A percentile compares a stretch with the other conserved stretches of the same genome.
These are phyloP conservation scores for Lycia hirtaria DNA, from an alignment of 2,888 invertebrate species.

Conservation along the genomic window DNA sequence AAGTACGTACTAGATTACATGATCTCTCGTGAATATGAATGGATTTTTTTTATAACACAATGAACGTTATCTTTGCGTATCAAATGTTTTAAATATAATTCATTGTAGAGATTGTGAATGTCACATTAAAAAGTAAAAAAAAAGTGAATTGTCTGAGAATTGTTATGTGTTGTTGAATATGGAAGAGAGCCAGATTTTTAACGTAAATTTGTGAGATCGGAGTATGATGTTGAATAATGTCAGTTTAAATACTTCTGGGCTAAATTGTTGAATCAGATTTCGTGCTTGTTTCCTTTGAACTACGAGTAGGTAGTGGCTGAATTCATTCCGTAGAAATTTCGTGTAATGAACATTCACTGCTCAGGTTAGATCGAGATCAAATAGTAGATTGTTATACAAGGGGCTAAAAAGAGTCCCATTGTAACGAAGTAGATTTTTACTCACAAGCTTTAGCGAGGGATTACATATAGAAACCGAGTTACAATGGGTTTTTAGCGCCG, in stretches of 20 bases:
- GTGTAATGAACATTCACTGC: too few species aligned
- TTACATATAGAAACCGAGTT: too few species aligned
- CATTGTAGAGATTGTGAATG: slow-evolving; percentile 40
- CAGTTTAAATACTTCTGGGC: slow-evolving; percentile 5
- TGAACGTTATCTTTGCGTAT: not conserved
- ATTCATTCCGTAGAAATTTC: too few species aligned
- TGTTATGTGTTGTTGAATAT: slow-evolving; percentile 38
- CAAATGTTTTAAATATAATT: slow-evolving; percentile 34
- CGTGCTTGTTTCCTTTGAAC: too few species aligned
- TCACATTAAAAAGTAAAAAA: slow-evolving; percentile 51
- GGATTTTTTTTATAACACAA: not conserved
- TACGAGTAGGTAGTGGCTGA: too few species aligned
- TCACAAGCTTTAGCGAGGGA: too few species aligned
- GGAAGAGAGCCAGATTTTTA: slow-evolving; percentile 52
- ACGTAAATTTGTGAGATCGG: slow-evolving; percentile 16
- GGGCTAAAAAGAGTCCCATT: too few species aligned
- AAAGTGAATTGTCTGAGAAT: slow-evolving; percentile 45
- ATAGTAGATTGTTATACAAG: too few species aligned
- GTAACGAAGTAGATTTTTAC: too few species aligned
- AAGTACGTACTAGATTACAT: not conserved
- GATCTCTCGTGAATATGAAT: not conserved
- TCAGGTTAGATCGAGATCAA: too few species aligned
- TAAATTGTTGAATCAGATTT: too few species aligned
- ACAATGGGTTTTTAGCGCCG: too few species aligned
- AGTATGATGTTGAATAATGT: slow-evolving; percentile 4